Conservation (phyloP, 2,888 invertebrate genomes). For the Hyposoter dolosus region DNA sequence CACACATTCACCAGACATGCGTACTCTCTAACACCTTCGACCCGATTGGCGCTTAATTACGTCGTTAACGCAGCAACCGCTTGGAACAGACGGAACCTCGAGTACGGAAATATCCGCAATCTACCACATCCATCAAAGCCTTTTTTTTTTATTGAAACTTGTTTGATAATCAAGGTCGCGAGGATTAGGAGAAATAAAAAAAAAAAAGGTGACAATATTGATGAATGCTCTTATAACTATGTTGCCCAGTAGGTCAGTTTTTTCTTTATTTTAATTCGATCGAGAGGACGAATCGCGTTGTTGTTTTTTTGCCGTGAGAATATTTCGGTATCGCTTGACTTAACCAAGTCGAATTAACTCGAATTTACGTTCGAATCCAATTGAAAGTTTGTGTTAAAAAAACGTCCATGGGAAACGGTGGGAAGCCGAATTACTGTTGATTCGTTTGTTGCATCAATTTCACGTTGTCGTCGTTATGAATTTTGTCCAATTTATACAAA, state of each 20-base stretch:
- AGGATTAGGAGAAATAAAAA: constrained; percentile 20
- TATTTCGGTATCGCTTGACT: neutral
- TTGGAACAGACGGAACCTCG: constrained; percentile 8
- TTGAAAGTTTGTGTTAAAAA: neutral
- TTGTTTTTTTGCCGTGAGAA: neutral
- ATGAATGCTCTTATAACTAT: neutral
- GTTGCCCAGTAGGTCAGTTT: neutral
- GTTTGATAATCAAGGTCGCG: constrained; percentile 8
- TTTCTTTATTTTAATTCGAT: neutral
- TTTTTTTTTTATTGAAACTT: constrained; percentile 38
- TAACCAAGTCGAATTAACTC: neutral
- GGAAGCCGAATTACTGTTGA: neutral
- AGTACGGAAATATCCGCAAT: constrained; percentile 40
- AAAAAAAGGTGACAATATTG: neutral
- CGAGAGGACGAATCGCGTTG: neutral
- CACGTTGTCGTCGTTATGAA: neutral
- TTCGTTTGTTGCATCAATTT: constrained; percentile 27
- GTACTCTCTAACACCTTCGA: constrained; percentile 59
- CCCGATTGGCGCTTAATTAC: constrained; percentile 67
- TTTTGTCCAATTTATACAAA: constrained; percentile 30
- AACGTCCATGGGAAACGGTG: neutral
- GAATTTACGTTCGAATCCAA: neutral
- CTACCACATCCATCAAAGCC: neutral
- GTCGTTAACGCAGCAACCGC: constrained; percentile 57
- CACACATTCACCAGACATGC: constrained; percentile 18